Percentiles rank a stretch among this genome's conserved stretches.
phyloP scores from a whole-genome alignment of 2,113 vertebrate species.

The Dascyllus trimaculatus region DNA sequence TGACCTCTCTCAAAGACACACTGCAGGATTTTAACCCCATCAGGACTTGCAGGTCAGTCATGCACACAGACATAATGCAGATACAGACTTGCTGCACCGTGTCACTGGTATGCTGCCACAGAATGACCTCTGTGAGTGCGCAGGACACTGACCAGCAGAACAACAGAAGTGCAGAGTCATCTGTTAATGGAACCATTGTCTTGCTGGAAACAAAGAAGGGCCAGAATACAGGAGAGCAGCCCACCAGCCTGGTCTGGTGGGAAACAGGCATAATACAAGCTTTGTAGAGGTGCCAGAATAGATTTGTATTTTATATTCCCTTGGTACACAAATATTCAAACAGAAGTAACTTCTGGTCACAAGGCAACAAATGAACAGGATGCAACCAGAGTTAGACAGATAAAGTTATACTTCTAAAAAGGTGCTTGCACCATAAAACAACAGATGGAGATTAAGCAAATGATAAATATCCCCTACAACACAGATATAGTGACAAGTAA shows the following conservation, averaged over 20 bases:
- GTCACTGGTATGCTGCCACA: conserved; percentile 50
- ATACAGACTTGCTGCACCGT: conserved; percentile 15
- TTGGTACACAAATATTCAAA: conserved; percentile 22
- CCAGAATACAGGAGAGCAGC: conserved; percentile 49
- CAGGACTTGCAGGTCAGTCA: not conserved
- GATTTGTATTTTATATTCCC: conserved; percentile 14
- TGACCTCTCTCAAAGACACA: conserved; percentile 11
- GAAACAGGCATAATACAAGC: conserved; percentile 45
- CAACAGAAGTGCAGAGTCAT: conserved; percentile 80
- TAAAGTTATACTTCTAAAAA: not conserved
- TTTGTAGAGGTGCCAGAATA: conserved; percentile 55
- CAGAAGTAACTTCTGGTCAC: not conserved
- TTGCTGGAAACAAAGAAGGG: conserved; percentile 62
- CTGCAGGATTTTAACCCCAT: conserved; percentile 10
- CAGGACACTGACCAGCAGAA: conserved; percentile 46
- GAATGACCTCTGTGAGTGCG: conserved; percentile 48
- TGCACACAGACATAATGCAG: conserved; percentile 17
- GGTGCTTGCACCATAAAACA: not conserved
- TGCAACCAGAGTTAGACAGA: not conserved
- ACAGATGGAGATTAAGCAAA: not conserved
- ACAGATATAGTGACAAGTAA: not conserved
- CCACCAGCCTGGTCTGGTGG: conserved; percentile 21
- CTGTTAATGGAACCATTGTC: conserved; percentile 73
- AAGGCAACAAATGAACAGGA: not conserved
- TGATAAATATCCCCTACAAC: not conserved